Evolutionary conservation across 1,140 invertebrate species (phyloP).

Genomic region (Cryptotermes secundus): DNA sequence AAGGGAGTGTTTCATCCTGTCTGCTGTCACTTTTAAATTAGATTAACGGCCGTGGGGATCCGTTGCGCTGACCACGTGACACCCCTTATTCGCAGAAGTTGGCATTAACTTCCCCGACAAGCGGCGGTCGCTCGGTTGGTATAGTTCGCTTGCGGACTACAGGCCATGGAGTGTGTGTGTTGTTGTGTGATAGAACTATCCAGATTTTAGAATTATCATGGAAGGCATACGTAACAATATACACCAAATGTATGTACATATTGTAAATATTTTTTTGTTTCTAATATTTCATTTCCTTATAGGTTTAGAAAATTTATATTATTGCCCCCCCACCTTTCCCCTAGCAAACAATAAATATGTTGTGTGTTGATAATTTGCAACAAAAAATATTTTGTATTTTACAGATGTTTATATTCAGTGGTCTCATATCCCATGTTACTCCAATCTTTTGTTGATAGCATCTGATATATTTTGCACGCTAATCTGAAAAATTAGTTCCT

Average conservation of each 20-base stretch:
- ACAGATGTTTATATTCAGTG: background rate
- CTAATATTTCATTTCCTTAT: background rate
- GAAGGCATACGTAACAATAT: background rate
- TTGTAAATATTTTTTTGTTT: background rate
- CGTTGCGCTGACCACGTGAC: too few relatives aligned
- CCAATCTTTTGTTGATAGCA: background rate
- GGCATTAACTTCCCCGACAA: background rate
- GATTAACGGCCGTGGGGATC: too few relatives aligned
- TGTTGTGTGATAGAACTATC: background rate
- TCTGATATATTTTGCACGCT: too few relatives aligned
- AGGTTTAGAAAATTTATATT: background rate
- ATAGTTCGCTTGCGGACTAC: too few relatives aligned
- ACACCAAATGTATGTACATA: background rate
- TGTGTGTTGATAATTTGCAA: background rate
- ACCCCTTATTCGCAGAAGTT: too few relatives aligned
- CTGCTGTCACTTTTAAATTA: too few relatives aligned
- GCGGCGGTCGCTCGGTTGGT: too few relatives aligned
- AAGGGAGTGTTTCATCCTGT: background rate
- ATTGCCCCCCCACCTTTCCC: too few relatives aligned
- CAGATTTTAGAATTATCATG: background rate
- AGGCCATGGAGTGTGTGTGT: too few relatives aligned
- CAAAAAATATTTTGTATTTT: background rate
- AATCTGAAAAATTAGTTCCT: too few relatives aligned
- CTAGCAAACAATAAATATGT: background rate
- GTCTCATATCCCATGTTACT: background rate